A percentile compares a stretch with the other conserved stretches of the same genome.
Evolutionary conservation across 1,140 invertebrate genomes (phyloP).

Genomic region (Paraescarpia echinospica): DNA sequence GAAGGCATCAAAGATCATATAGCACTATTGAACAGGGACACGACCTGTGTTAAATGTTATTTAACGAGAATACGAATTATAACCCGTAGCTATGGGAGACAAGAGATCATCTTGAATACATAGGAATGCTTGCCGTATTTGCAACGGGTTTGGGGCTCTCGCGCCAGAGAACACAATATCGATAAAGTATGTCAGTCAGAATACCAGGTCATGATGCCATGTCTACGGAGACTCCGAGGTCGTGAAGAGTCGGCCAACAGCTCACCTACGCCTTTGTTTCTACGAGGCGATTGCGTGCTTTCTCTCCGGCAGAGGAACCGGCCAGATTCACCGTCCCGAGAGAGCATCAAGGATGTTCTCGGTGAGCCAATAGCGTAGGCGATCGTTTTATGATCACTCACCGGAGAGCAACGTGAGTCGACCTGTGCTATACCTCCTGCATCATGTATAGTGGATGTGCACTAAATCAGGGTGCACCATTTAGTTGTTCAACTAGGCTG

Average conservation of each 20-base stretch:
- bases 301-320: background rate
- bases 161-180: too few species aligned
- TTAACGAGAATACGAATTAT: too few species aligned
- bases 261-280: background rate
- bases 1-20: too few species aligned
- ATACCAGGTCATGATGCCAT: background rate
- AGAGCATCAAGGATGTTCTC: background rate
- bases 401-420: background rate
- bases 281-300: background rate
- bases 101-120: too few species aligned
- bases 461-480: background rate
- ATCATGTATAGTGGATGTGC: background rate
- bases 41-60: too few species aligned
- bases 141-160: too few species aligned
- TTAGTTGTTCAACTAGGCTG: background rate
- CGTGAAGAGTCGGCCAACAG: background rate
- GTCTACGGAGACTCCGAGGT: background rate
- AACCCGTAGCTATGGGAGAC: too few species aligned
- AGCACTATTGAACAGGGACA: too few species aligned
- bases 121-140: too few species aligned
- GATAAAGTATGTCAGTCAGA: background rate
- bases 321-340: background rate
- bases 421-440: background rate
- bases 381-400: background rate
- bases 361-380: background rate